Evolutionary conservation across 1,140 invertebrate species (phyloP), one percentile per base, ranked within the genome.

Genomic region (Diploscapter pachys): DNA sequence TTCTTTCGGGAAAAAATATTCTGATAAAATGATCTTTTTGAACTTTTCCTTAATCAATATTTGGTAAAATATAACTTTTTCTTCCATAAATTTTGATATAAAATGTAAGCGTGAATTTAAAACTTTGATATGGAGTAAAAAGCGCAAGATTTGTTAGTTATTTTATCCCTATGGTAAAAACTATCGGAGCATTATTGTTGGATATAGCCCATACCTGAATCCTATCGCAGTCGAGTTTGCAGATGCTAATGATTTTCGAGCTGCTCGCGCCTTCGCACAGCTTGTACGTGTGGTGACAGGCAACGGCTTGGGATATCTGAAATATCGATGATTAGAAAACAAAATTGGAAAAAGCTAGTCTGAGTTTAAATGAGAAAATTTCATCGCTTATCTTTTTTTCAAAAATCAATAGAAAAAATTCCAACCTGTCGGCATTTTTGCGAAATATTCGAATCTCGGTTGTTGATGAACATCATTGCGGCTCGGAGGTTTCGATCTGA

Each of bases 211-310:
- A 2, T 4, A 76, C 75, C 71, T 67, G 72, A 54, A 79, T 67
- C 8, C 72, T 62, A 51, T 79, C 72, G 63, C 78, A 79, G 71
- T 79, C 78, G 50, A 62, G 62, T 13, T 63, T 67, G 59, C 78
- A 79, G 61, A 79, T 79, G 8, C 64, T 72, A 11, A 73, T 48
- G 1, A 70, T 11, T 56, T 57, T 13, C 9, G 49, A 51, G 62
- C 8, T 71, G 8, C 59, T 54, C 64, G 57, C 31, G 61, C 5
- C 53, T 4, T 31, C 4, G 8, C 49, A 50, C n/a, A 79, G 76
- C 70, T 79, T 78, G 63, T 79, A 79, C 78, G 72, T 79, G 63
- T 79, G 78, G 65, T 69, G 75, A 53, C 78, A 79, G n/a, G 78
- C 78, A 50, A 79, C 78, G n/a, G 78, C 71, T 56, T 79, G 78